Conservation (phyloP, 2,888 invertebrate species). For the Mimachlamys varia region DNA sequence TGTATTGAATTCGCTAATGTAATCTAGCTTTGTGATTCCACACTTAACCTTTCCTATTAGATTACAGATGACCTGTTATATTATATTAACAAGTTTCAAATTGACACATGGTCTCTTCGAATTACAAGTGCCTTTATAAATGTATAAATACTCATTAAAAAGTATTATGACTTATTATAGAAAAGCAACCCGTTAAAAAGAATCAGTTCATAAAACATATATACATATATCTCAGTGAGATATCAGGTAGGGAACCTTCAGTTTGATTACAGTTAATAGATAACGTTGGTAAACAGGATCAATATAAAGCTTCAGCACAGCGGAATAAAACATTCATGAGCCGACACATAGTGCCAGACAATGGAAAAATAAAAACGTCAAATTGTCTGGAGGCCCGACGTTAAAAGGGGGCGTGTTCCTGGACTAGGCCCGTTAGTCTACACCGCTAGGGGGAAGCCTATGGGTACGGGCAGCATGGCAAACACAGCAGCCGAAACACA, state of each 20-base stretch:
- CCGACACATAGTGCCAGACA: constrained; percentile 23
- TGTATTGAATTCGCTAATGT: not conserved
- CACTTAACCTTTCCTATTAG: not conserved
- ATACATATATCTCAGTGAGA: not conserved
- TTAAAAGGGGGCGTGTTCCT: not conserved
- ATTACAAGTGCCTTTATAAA: not conserved
- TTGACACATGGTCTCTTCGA: not conserved
- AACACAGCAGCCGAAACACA: not conserved
- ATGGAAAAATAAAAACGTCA: not conserved
- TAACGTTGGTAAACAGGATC: not conserved
- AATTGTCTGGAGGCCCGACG: not conserved
- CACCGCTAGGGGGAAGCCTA: not conserved
- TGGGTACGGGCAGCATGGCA: not conserved
- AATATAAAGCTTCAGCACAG: not conserved
- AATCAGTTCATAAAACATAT: not conserved
- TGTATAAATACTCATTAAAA: not conserved
- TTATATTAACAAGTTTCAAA: not conserved
- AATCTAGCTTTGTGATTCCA: not conserved
- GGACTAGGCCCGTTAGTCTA: not conserved
- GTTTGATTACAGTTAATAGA: not conserved
- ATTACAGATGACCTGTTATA: not conserved
- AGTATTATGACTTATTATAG: not conserved
- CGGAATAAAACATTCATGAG: not conserved
- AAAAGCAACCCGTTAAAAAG: not conserved
- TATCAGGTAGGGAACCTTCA: not conserved